A percentile compares a stretch with the other conserved stretches of the same genome.
Conservation (phyloP, 37 sponge, comb jelly and placozoan genomes). For the Dysidea cf. avara region DNA sequence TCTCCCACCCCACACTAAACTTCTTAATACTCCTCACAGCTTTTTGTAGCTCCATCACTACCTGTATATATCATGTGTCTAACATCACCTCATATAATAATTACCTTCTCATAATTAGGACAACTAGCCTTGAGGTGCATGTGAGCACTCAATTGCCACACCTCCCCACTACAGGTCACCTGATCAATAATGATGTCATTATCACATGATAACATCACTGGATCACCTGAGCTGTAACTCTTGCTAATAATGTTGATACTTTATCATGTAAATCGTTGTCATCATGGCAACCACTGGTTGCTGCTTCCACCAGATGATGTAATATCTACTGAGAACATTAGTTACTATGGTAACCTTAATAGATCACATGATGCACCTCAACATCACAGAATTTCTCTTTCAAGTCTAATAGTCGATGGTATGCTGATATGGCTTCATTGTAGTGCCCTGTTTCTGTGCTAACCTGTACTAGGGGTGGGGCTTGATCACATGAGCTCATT, state of each 20-base stretch:
- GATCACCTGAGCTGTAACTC: slow-evolving; percentile 29
- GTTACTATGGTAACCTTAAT: not conserved
- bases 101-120: too few relatives aligned
- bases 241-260: slow-evolving; percentile 24
- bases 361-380: slow-evolving; percentile 33
- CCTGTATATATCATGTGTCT: slow-evolving; percentile 13
- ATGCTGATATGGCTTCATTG: slow-evolving; percentile 57
- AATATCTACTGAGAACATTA: slow-evolving; percentile 12
- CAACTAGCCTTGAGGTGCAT: slow-evolving; percentile 65
- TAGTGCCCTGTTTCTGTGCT: slow-evolving; percentile 62
- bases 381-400: slow-evolving; percentile 62
- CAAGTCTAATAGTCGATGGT: slow-evolving; percentile 75
- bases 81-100: not conserved
- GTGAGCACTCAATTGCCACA: slow-evolving; percentile 59
- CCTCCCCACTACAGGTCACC: slow-evolving; percentile 30
- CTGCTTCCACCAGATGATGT: slow-evolving; percentile 25
- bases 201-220: not conserved
- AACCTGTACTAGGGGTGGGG: slow-evolving; percentile 30
- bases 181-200: not conserved
- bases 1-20: slow-evolving; percentile 56
- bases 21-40: slow-evolving; percentile 38
- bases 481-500: not conserved
- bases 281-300: slow-evolving; percentile 6
- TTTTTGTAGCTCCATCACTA: slow-evolving; percentile 67
- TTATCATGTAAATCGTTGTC: slow-evolving; percentile 21